These are phyloP conservation scores for Ageneiosus marmoratus DNA, from an alignment of 2,113 vertebrate genomes.

Conservation along the genomic window DNA sequence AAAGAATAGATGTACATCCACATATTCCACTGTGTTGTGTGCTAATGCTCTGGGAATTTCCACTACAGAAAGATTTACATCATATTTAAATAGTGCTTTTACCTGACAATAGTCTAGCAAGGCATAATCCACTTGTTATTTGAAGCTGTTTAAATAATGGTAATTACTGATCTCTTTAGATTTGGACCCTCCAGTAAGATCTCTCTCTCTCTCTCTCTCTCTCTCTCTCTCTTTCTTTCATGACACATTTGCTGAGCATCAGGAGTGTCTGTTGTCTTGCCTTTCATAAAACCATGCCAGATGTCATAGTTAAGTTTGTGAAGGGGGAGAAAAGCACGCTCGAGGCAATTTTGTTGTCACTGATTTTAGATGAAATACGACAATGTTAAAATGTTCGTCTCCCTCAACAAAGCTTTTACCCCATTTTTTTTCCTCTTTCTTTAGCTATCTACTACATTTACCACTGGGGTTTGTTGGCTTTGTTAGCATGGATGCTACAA, in stretches of 20 bases:
- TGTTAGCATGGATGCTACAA: conserved; percentile 62
- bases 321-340: conserved; percentile 67
- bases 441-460: conserved; percentile 65
- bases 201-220: conserved; percentile 66
- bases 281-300: conserved; percentile 82
- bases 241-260: conserved; percentile 67
- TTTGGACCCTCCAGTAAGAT: conserved; percentile 74
- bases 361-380: conserved; percentile 78
- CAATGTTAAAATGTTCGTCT: conserved; percentile 76
- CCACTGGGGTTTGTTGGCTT: conserved; percentile 68
- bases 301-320: conserved; percentile 83
- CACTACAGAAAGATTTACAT: conserved; percentile 60
- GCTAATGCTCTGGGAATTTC: conserved; percentile 32
- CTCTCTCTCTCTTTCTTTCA: conserved; percentile 64
- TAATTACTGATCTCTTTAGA: conserved; percentile 75
- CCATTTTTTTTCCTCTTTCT: conserved; percentile 42
- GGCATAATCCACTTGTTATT: conserved; percentile 73
- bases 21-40: conserved; percentile 53
- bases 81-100: conserved; percentile 57
- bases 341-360: conserved; percentile 81
- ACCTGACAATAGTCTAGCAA: conserved; percentile 62
- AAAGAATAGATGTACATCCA: conserved; percentile 10
- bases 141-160: conserved; percentile 74
- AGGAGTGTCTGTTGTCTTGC: conserved; percentile 77
- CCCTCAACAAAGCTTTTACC: conserved; percentile 65